Evolutionary conservation across 2,113 vertebrate species (phyloP).

Genomic region (Acrocephalus kingi): DNA sequence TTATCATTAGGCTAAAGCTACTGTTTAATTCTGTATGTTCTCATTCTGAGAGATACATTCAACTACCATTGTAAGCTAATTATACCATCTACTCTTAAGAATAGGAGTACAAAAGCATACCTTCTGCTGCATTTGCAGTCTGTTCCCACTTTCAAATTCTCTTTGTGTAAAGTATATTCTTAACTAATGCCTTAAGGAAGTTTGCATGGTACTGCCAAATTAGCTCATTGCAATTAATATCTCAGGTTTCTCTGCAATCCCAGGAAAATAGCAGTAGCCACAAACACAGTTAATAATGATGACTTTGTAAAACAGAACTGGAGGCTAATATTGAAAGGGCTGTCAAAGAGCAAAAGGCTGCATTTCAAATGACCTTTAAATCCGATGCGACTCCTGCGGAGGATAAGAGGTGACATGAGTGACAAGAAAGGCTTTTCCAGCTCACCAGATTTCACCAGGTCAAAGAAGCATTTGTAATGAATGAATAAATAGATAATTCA

Average conservation of each 20-base stretch:
- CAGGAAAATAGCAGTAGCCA: conserved; percentile 40
- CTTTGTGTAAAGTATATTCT: conserved; percentile 62
- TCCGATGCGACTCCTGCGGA: neutral
- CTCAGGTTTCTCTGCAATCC: conserved; percentile 41
- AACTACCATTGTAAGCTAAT: conserved; percentile 57
- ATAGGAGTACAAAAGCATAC: conserved; percentile 32
- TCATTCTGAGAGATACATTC: conserved; percentile 35
- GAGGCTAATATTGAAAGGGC: conserved; percentile 27
- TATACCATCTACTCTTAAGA: conserved; percentile 60
- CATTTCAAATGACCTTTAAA: conserved; percentile 65
- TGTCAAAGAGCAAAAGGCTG: conserved; percentile 60
- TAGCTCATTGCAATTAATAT: conserved; percentile 64
- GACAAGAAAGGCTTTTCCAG: conserved; percentile 35
- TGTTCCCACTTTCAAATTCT: conserved; percentile 40
- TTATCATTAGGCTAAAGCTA: conserved; percentile 58
- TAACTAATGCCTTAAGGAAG: conserved; percentile 68
- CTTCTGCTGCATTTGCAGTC: conserved; percentile 54
- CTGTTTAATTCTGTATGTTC: conserved; percentile 41
- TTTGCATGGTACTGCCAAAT: conserved; percentile 43
- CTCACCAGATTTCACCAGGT: neutral
- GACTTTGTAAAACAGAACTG: conserved; percentile 62
- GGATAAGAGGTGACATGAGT: conserved; percentile 28
- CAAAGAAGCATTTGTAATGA: conserved; percentile 20
- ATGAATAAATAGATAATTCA: conserved; percentile 57
- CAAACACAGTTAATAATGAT: conserved; percentile 35